Evolutionary conservation across 2,888 invertebrate species (phyloP).

Genomic region (Eugnorisma glareosa): DNA sequence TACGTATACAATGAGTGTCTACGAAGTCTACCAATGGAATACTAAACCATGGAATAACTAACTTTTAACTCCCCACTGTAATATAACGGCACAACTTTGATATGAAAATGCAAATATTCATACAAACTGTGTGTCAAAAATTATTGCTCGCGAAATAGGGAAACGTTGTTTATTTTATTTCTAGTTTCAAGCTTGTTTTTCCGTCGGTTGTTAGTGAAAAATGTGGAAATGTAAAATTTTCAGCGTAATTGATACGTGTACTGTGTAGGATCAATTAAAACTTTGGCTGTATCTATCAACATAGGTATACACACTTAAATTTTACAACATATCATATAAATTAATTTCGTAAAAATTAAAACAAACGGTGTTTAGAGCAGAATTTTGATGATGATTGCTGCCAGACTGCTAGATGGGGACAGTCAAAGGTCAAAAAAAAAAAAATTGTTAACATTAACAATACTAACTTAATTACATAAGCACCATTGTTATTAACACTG

Average conservation of each 20-base stretch:
- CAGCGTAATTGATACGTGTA: background rate
- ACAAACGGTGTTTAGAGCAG: background rate
- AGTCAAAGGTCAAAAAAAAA: too few relatives aligned
- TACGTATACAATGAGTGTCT: slow-evolving; percentile 49
- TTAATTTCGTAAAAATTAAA: background rate
- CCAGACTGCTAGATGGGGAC: too few relatives aligned
- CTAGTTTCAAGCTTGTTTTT: slow-evolving; percentile 31
- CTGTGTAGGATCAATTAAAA: background rate
- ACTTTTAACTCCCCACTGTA: slow-evolving; percentile 58
- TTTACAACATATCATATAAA: background rate
- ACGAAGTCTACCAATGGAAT: slow-evolving; percentile 61
- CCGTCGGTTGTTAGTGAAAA: slow-evolving; percentile 6
- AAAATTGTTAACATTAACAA: too few relatives aligned
- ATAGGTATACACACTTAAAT: background rate
- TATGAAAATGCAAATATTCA: slow-evolving; percentile 62
- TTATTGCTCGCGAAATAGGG: slow-evolving; percentile 34
- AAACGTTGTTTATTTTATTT: slow-evolving; percentile 36
- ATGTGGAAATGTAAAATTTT: background rate
- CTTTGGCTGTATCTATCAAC: background rate
- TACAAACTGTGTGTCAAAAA: slow-evolving; percentile 45
- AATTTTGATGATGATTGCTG: too few relatives aligned
- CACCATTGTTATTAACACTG: too few relatives aligned
- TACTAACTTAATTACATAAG: too few relatives aligned
- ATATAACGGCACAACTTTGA: slow-evolving; percentile 55
- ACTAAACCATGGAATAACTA: slow-evolving; percentile 40